Conservation (phyloP, 2,797 vertebrate species). For the Melanotaenia parkinsoni region DNA sequence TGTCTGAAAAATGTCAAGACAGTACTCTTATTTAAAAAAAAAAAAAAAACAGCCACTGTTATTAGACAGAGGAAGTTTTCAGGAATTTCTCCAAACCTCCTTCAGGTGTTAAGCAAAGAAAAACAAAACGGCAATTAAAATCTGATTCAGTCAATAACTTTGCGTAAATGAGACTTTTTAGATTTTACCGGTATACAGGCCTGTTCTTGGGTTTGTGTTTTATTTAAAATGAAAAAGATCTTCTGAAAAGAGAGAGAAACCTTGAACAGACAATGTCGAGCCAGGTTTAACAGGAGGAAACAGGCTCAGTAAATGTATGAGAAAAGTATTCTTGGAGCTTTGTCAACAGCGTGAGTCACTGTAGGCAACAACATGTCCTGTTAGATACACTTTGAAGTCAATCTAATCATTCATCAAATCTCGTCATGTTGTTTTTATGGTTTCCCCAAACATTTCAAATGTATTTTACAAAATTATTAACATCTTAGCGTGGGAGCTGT, state of each 20-base stretch:
- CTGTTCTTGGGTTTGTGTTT: constrained; percentile 1
- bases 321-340: not conserved
- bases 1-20: constrained; percentile 31
- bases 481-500: not conserved
- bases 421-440: not conserved
- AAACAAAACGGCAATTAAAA: constrained; percentile 31
- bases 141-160: constrained; percentile 1
- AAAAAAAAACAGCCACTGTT: no score
- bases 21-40: no score
- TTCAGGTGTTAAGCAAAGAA: constrained; percentile 20
- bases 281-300: constrained; percentile 43
- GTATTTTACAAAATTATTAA: not conserved
- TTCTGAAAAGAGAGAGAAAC: constrained; percentile 5
- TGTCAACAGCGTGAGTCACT: constrained; percentile 22
- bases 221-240: not conserved
- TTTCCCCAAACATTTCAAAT: not conserved
- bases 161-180: not conserved
- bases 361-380: not conserved
- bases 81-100: constrained; percentile 17
- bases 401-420: not conserved
- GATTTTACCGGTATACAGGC: not conserved
- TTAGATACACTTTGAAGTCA: not conserved
- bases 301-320: constrained; percentile 14
- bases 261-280: constrained; percentile 15
- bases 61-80: constrained; percentile 8